A percentile compares a stretch with the other conserved stretches of the same genome.
phyloP scores from a whole-genome alignment of 2,888 invertebrate species.

The Scaeva pyrastri region DNA sequence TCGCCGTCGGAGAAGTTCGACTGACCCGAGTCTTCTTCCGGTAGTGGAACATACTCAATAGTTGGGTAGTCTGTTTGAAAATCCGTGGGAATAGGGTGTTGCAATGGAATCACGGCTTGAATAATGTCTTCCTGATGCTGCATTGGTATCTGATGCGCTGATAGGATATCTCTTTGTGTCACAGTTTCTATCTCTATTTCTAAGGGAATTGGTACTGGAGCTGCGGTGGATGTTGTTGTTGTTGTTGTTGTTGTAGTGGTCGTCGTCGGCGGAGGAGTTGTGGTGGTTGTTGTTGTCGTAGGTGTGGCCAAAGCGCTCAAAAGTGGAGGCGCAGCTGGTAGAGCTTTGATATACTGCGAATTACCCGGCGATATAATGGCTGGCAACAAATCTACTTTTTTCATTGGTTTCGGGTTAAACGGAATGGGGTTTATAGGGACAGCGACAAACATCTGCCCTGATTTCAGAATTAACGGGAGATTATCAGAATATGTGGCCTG shows the following conservation, averaged over 20 bases:
- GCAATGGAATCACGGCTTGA: conserved; percentile 33
- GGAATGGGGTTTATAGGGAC: conserved; percentile 80
- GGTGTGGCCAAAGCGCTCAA: conserved; percentile 46
- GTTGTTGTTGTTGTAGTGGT: conserved; percentile 77
- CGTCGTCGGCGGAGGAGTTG: conserved; percentile 72
- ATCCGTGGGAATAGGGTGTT: conserved; percentile 75
- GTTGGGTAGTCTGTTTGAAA: conserved; percentile 82
- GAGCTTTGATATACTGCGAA: conserved; percentile 78
- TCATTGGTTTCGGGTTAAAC: conserved; percentile 77
- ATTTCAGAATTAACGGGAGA: conserved; percentile 79
- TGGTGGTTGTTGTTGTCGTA: conserved; percentile 75
- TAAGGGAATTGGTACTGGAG: neutral
- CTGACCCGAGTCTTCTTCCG: conserved; percentile 77
- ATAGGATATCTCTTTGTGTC: conserved; percentile 21
- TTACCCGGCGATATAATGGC: conserved; percentile 80
- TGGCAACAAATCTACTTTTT: conserved; percentile 79
- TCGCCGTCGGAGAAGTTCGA: conserved; percentile 74
- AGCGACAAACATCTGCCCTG: conserved; percentile 77
- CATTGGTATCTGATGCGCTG: neutral
- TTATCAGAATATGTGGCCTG: conserved; percentile 76
- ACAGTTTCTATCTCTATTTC: conserved; percentile 65
- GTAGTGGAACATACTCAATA: conserved; percentile 81
- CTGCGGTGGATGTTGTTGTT: conserved; percentile 32
- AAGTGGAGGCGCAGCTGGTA: conserved; percentile 72
- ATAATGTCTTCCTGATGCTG: conserved; percentile 6